Evolutionary conservation across 1,140 invertebrate species (phyloP), one percentile per base, ranked within the genome.

Genomic region (Uloborus diversus): DNA sequence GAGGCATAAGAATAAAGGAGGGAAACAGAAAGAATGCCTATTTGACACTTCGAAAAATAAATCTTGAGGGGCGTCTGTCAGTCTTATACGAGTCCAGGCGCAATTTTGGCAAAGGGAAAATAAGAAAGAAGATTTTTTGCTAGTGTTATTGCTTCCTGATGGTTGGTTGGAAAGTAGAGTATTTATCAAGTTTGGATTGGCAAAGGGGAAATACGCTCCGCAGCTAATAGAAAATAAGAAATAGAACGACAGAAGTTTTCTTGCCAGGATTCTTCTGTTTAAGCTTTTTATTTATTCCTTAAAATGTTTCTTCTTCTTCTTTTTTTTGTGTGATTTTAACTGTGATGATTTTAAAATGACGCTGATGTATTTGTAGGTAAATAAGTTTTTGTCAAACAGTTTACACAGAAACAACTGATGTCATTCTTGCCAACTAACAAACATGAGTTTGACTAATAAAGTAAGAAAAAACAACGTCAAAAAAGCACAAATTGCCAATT

Each of bases 111-210:
- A 56, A 56, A 69, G 20, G n/a, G 11, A 64, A 9, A 37, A 20
- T 17, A 73, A 59, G 56, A 61, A 49, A 61, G 13, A 61, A 42
- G 20, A n/a, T 70, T 30, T 53, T 33, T 56, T 56, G 20, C 59
- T 59, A 73, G 28, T 73, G 69, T 73, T 73, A 73, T 73, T 73
- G 69, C 56, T 73, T 73, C 47, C 69, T 61, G 69, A 73, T 57
- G 56, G 69, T 73, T 17, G 56, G 23, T 35, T 57, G 49, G 61
- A 61, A 73, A 73, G 69, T 73, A 51, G 69, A 73, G 69, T 73
- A 73, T 73, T 73, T 73, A 73, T 73, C 69, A 73, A 61, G 35
- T 73, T 62, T 42, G 61, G 69, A 73, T 61, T 33, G 69, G 49
- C 32, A 65, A 37, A 9, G 20, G 32, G 32, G 30, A 61, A 30